phyloP scores from a whole-genome alignment of 2,113 vertebrate species.

The Typhlomys cinereus region DNA sequence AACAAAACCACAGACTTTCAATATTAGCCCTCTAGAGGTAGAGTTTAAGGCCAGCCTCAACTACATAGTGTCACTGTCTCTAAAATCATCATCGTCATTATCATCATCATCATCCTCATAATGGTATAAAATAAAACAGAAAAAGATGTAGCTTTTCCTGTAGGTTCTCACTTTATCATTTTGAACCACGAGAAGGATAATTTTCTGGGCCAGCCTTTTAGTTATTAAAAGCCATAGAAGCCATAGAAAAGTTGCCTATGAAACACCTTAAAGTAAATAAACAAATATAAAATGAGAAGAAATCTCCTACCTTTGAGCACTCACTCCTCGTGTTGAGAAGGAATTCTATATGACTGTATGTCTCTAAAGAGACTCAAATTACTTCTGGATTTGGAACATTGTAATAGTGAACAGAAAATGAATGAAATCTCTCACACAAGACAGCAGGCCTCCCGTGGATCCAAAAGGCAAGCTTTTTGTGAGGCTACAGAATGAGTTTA shows the following conservation, averaged over 20 bases:
- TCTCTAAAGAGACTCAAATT: not conserved
- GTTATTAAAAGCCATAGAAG: not conserved
- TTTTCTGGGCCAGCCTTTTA: slow-evolving; percentile 36
- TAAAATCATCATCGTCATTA: no score
- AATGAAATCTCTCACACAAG: not conserved
- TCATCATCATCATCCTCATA: no score
- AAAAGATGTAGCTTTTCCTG: not conserved
- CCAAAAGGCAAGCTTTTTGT: not conserved
- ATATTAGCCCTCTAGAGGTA: not conserved
- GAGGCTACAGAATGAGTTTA: not conserved
- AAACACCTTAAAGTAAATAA: not conserved
- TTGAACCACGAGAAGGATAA: not conserved
- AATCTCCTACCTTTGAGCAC: not conserved
- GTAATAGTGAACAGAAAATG: not conserved
- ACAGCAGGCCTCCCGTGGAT: accelerated
- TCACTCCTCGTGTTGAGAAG: not conserved
- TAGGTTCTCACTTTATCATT: slow-evolving; percentile 52
- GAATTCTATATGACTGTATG: not conserved
- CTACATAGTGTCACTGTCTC: not conserved
- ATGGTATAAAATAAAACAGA: not conserved
- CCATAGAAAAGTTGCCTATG: not conserved
- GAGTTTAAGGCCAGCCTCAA: not conserved
- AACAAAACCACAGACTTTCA: not conserved
- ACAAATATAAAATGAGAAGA: not conserved
- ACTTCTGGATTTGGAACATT: not conserved